These are phyloP conservation scores for Beris morrisii DNA, from an alignment of 2,888 invertebrate genomes.

Conservation along the genomic window DNA sequence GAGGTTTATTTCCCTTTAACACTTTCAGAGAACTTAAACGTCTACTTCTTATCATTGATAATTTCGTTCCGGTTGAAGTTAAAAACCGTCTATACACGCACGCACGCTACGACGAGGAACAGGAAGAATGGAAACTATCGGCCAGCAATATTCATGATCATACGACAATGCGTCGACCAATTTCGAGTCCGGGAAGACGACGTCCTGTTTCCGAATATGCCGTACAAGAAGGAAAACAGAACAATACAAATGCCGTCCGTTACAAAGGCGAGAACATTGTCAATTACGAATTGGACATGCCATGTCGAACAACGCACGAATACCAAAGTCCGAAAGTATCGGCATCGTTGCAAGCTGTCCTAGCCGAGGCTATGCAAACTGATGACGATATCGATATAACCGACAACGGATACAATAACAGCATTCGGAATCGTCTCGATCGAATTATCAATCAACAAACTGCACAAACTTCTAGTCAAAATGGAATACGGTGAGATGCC, in stretches of 20 bases:
- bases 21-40: conserved; percentile 76
- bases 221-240: conserved; percentile 51
- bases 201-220: conserved; percentile 68
- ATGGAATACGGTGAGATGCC: conserved; percentile 23
- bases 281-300: conserved; percentile 56
- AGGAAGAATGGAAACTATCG: conserved; percentile 69
- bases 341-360: conserved; percentile 55
- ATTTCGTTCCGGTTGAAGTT: conserved; percentile 85
- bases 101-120: conserved; percentile 79
- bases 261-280: conserved; percentile 56
- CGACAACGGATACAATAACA: conserved; percentile 49
- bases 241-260: conserved; percentile 48
- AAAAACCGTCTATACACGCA: conserved; percentile 72
- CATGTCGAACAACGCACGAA: conserved; percentile 56
- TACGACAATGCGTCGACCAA: conserved; percentile 61
- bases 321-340: conserved; percentile 56
- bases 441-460: conserved; percentile 51
- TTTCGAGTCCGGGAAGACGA: conserved; percentile 65
- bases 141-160: conserved; percentile 55
- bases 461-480: conserved; percentile 43
- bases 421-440: conserved; percentile 54
- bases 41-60: conserved; percentile 84
- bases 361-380: conserved; percentile 56
- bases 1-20: conserved; percentile 17
- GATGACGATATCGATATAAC: conserved; percentile 56